These are phyloP conservation scores for Philotrypesis tridentata DNA, from an alignment of 1,140 invertebrate genomes.

Conservation along the genomic window DNA sequence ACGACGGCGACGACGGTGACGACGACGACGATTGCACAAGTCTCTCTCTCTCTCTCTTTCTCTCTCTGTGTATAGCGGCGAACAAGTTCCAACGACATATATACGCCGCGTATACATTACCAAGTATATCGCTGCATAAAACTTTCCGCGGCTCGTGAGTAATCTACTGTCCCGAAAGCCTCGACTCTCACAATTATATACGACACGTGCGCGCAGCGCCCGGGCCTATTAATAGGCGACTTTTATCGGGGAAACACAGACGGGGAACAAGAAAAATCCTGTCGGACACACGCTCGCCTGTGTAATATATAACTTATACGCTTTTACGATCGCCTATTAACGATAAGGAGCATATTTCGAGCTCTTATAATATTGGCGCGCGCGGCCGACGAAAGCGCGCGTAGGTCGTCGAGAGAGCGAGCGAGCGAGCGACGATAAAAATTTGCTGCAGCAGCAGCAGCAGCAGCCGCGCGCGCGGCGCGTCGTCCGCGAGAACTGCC, in stretches of 20 bases:
- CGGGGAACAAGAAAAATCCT: not conserved
- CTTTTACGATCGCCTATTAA: slow-evolving; percentile 36
- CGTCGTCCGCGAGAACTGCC: not conserved
- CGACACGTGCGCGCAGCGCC: no score
- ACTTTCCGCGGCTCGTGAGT: not conserved
- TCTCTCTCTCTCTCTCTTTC: no score
- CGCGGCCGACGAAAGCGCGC: slow-evolving; percentile 17
- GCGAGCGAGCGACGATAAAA: slow-evolving; percentile 14
- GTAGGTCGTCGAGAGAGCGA: slow-evolving; percentile 47
- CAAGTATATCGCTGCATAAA: no score
- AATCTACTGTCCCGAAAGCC: not conserved
- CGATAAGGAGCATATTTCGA: slow-evolving; percentile 29
- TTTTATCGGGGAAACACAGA: no score
- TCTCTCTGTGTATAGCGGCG: no score
- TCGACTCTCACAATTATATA: no score
- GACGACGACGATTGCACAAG: not conserved
- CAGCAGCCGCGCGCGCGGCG: not conserved
- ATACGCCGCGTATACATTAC: no score
- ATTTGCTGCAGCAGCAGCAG: not conserved
- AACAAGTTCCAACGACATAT: no score
- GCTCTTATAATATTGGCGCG: not conserved
- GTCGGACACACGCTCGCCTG: no score
- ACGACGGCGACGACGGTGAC: no score
- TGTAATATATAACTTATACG: not conserved
- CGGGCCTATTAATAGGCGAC: no score